These are phyloP conservation scores for Lutraria rhynchaena DNA, from an alignment of 1,140 invertebrate species.

Conservation along the genomic window DNA sequence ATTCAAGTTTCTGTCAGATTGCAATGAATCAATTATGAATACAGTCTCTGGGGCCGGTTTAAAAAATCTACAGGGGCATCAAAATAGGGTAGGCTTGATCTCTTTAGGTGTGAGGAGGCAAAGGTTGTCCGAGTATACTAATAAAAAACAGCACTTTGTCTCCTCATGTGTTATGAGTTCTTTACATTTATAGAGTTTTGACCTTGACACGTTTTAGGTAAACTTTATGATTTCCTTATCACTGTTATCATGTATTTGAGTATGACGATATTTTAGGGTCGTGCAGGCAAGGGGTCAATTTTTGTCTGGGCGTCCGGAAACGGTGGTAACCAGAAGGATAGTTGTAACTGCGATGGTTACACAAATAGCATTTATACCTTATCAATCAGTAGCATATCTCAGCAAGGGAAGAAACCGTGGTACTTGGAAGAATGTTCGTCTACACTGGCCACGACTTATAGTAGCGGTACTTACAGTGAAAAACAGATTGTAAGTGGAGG, in stretches of 20 bases:
- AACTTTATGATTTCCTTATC: no score
- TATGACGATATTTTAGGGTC: conserved; percentile 86
- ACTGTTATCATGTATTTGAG: conserved; percentile 16
- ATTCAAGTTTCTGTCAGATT: no score
- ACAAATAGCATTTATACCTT: conserved; percentile 99
- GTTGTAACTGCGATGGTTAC: conserved; percentile 99
- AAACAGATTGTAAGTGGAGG: conserved; percentile 76
- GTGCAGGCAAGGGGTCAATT: conserved; percentile 98
- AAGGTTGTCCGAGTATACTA: no score
- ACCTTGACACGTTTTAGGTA: no score
- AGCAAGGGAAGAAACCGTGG: conserved; percentile 94
- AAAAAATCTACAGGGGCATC: no score
- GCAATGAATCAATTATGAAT: no score
- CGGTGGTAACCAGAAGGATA: conserved; percentile 97
- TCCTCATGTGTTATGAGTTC: no score
- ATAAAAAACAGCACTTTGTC: no score
- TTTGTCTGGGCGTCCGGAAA: conserved; percentile 99
- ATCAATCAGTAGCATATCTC: conserved; percentile 98
- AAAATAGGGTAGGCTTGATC: no score
- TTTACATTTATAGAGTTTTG: no score
- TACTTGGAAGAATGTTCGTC: conserved; percentile 99
- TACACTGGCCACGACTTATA: conserved; percentile 97
- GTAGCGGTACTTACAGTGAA: conserved; percentile 89
- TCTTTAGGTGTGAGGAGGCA: no score
- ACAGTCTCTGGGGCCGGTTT: no score